These are phyloP conservation scores for Heliothis subflexa DNA, from an alignment of 1,140 invertebrate genomes.

Conservation along the genomic window DNA sequence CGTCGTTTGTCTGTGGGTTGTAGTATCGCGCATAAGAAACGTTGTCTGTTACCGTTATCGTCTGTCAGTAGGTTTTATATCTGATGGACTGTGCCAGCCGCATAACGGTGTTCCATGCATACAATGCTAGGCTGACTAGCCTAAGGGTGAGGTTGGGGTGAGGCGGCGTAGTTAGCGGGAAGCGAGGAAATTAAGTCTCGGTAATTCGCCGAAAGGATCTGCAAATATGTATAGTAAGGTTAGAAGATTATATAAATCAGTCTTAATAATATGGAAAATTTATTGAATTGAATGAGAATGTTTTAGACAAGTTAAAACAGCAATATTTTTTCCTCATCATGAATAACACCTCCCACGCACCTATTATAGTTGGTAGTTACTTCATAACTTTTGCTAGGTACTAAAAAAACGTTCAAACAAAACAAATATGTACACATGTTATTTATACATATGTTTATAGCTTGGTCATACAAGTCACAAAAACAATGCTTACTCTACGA, in stretches of 20 bases:
- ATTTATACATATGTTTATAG: slow-evolving; percentile 2
- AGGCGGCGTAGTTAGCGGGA: slow-evolving; percentile 4
- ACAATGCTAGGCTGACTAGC: slow-evolving; percentile 61
- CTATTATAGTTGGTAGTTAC: not conserved
- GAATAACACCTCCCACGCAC: slow-evolving; percentile 17
- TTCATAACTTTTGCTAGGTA: not conserved
- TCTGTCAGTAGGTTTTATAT: slow-evolving; percentile 71
- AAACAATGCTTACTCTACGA: no score
- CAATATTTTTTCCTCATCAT: not conserved
- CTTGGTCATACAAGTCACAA: slow-evolving; percentile 1
- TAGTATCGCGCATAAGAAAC: slow-evolving; percentile 63
- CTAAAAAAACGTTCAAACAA: slow-evolving; percentile 3
- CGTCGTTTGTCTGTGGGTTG: slow-evolving; percentile 46
- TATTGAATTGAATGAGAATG: not conserved
- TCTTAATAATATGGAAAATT: not conserved
- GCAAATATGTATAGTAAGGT: not conserved
- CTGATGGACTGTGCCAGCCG: slow-evolving; percentile 68
- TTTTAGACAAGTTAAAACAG: not conserved
- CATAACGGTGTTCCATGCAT: slow-evolving; percentile 66
- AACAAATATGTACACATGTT: slow-evolving; percentile 16
- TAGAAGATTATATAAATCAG: not conserved
- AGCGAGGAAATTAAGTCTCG: not conserved
- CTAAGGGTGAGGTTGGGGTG: slow-evolving; percentile 51
- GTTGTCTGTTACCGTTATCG: slow-evolving; percentile 73
- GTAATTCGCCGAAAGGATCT: not conserved